Conservation (phyloP, 2,888 invertebrate genomes). For the Thumatha senex region DNA sequence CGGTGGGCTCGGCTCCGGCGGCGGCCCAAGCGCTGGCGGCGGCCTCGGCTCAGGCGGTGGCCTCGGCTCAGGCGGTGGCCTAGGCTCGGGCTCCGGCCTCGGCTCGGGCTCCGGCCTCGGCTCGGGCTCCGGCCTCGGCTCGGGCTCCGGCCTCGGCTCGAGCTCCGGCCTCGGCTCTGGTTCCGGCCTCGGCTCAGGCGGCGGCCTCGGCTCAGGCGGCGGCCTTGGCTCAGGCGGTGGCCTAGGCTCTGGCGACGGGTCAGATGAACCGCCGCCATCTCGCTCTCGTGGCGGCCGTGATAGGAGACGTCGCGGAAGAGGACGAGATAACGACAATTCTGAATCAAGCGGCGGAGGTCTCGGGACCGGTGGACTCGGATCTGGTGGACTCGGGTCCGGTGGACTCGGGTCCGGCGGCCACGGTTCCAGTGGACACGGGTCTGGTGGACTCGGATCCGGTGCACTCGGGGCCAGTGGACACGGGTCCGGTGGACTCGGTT, state of each 20-base stretch:
- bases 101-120: constrained; percentile 35
- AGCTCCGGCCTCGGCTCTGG: constrained; percentile 38
- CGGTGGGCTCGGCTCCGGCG: constrained; percentile 50
- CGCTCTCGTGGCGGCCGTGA: constrained; percentile 65
- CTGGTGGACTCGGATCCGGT: constrained; percentile 49
- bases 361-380: constrained; percentile 54
- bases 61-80: constrained; percentile 25
- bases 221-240: constrained; percentile 38
- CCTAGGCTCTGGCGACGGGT: constrained; percentile 41
- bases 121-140: constrained; percentile 29
- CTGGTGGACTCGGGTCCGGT: constrained; percentile 48
- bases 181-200: constrained; percentile 48
- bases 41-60: constrained; percentile 31
- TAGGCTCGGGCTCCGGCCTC: constrained; percentile 47
- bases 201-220: constrained; percentile 24
- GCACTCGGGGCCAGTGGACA: constrained; percentile 48
- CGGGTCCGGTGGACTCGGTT: constrained; percentile 43
- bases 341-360: constrained; percentile 49
- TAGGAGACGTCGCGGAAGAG: constrained; percentile 73
- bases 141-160: constrained; percentile 44
- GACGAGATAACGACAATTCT: constrained; percentile 63
- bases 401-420: constrained; percentile 60
- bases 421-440: constrained; percentile 56
- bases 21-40: constrained; percentile 46
- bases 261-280: constrained; percentile 34